These are phyloP conservation scores for Heliornis fulica DNA, from an alignment of 2,113 vertebrate species.

Conservation along the genomic window DNA sequence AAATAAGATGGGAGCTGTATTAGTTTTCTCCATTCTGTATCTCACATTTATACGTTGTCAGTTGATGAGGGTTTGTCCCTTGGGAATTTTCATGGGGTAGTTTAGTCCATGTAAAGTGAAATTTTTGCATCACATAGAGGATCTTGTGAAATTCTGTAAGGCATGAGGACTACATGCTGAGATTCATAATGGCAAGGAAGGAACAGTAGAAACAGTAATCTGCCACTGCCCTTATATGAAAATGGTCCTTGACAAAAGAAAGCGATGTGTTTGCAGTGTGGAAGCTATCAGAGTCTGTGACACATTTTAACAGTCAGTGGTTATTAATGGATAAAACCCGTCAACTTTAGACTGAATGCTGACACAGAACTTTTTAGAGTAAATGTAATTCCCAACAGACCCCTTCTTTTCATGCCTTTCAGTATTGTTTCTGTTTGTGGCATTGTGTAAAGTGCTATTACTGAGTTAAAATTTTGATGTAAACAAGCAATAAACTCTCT, in stretches of 20 bases:
- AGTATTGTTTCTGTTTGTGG: neutral
- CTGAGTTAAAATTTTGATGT: neutral
- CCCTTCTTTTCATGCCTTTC: neutral
- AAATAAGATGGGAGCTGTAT: constrained; percentile 45
- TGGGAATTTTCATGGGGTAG: constrained; percentile 14
- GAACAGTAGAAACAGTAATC: constrained; percentile 58
- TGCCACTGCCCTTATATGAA: constrained; percentile 50
- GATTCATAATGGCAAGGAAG: constrained; percentile 44
- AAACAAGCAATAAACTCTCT: neutral
- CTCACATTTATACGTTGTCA: constrained; percentile 51
- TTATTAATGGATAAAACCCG: constrained; percentile 22
- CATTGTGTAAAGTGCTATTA: constrained; percentile 2
- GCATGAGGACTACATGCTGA: constrained; percentile 52
- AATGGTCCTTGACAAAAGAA: constrained; percentile 45
- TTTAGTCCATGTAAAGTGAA: constrained; percentile 62
- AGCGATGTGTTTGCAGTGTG: neutral
- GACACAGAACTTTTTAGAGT: neutral
- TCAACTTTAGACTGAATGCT: neutral
- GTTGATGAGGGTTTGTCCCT: constrained; percentile 54
- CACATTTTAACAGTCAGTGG: constrained; percentile 32
- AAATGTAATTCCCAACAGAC: neutral
- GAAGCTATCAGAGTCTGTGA: constrained; percentile 26
- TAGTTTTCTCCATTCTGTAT: constrained; percentile 37
- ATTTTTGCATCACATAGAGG: constrained; percentile 60
- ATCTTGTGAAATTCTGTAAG: constrained; percentile 65